These are phyloP conservation scores for Emmelina monodactyla DNA, from an alignment of 2,888 invertebrate species.

Conservation along the genomic window DNA sequence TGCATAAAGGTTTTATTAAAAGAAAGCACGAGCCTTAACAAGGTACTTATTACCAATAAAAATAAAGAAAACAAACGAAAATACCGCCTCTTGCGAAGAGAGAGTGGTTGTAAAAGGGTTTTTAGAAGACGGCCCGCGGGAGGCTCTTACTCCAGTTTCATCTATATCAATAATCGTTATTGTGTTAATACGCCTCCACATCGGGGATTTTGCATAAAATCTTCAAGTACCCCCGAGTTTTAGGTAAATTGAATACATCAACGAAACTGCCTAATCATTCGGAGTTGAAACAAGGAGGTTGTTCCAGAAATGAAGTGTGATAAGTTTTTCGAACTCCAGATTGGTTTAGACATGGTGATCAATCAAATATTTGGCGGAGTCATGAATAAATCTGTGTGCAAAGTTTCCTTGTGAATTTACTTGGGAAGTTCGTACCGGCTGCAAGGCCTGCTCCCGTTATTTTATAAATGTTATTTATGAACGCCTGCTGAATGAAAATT, in stretches of 20 bases:
- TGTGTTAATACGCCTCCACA: neutral
- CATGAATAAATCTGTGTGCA: conserved; percentile 49
- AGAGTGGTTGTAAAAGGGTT: neutral
- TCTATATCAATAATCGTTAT: neutral
- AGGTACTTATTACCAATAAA: neutral
- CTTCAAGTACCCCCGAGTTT: conserved; percentile 8
- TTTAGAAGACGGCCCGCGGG: neutral
- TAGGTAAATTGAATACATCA: conserved; percentile 26
- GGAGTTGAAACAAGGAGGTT: conserved; percentile 46
- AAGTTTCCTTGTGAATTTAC: conserved; percentile 23
- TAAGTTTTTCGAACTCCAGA: conserved; percentile 46
- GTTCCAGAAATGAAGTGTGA: conserved; percentile 51
- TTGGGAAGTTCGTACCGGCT: conserved; percentile 1
- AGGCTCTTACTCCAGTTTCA: neutral
- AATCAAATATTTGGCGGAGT: conserved; percentile 59
- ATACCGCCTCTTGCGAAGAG: neutral
- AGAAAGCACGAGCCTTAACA: neutral
- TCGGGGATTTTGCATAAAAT: neutral
- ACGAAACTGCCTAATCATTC: conserved; percentile 39
- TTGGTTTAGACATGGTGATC: conserved; percentile 52
- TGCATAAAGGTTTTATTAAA: too few relatives aligned
- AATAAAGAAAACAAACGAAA: too few relatives aligned
- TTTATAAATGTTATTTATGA: conserved; percentile 1
- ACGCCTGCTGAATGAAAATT: neutral
- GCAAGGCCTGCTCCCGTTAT: neutral